Percentiles rank a stretch among this genome's conserved stretches.
Evolutionary conservation across 2,888 invertebrate species (phyloP).

Genomic region (Tenthredo scrophulariae): DNA sequence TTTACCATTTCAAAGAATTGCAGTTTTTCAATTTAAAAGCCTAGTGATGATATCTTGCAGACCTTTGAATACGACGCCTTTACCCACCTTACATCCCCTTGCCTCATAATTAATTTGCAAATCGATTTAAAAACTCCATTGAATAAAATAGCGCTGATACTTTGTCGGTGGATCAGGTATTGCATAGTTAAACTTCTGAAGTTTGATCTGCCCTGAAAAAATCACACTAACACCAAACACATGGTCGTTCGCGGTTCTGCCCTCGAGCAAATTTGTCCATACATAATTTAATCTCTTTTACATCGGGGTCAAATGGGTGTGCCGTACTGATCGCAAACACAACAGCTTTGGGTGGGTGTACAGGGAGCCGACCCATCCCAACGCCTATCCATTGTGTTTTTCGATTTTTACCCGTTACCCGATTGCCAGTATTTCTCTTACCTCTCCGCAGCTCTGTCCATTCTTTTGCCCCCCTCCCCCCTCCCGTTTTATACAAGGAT

Average conservation of each 20-base stretch:
- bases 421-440: conserved; percentile 61
- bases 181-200: not conserved
- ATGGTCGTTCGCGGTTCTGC: conserved; percentile 19
- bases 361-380: conserved; percentile 55
- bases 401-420: conserved; percentile 68
- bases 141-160: not conserved
- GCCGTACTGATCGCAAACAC: conserved; percentile 62
- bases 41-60: not conserved
- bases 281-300: conserved; percentile 71
- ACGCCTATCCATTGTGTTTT: conserved; percentile 69
- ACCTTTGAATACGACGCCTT: not conserved
- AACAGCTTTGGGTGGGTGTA: conserved; percentile 65
- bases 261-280: conserved; percentile 65
- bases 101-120: not conserved
- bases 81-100: not conserved
- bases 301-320: conserved; percentile 70
- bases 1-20: not conserved
- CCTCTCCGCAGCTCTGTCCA: not conserved
- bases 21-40: not conserved
- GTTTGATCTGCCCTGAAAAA: not conserved
- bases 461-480: not conserved
- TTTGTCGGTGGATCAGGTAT: not conserved
- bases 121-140: not conserved
- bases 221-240: not conserved
- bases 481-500: not conserved